A percentile compares a stretch with the other conserved stretches of the same genome.
phyloP scores from a whole-genome alignment of 2,888 invertebrate species.

The Dolomedes plantarius region DNA sequence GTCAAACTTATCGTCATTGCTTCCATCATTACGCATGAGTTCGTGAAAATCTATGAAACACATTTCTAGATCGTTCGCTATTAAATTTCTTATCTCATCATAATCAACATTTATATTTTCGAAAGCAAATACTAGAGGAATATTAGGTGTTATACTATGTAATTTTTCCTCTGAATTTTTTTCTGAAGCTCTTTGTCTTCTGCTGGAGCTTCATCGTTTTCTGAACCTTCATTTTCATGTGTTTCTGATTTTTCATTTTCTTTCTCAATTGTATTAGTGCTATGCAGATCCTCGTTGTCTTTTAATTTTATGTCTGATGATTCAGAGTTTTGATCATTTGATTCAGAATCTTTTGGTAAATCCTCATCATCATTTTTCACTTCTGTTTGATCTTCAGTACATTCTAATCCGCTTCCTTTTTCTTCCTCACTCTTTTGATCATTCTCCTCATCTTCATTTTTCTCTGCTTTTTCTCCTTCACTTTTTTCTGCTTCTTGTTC shows the following conservation, averaged over 20 bases:
- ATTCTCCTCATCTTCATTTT: too few relatives aligned
- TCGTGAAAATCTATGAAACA: conserved; percentile 57
- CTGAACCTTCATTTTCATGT: not conserved
- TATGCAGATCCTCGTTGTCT: not conserved
- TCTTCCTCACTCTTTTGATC: too few relatives aligned
- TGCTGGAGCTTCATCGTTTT: not conserved
- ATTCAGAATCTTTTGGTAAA: not conserved
- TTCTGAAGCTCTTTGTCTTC: not conserved
- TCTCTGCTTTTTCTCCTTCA: too few relatives aligned
- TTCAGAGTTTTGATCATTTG: too few relatives aligned
- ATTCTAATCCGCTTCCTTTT: too few relatives aligned
- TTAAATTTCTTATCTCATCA: conserved; percentile 40
- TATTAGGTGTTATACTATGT: not conserved
- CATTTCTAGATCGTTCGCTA: conserved; percentile 51
- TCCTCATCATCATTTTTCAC: not conserved
- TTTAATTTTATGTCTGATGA: not conserved
- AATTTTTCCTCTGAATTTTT: not conserved
- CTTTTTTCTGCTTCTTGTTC: too few relatives aligned
- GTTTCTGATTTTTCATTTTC: not conserved
- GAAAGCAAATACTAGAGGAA: conserved; percentile 47
- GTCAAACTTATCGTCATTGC: conserved; percentile 13
- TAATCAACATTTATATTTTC: conserved; percentile 42
- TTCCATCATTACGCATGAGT: conserved; percentile 36
- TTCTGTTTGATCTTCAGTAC: not conserved
- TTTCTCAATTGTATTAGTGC: not conserved